Conservation (phyloP, 2,113 vertebrate genomes). For the Dicerorhinus sumatrensis region DNA sequence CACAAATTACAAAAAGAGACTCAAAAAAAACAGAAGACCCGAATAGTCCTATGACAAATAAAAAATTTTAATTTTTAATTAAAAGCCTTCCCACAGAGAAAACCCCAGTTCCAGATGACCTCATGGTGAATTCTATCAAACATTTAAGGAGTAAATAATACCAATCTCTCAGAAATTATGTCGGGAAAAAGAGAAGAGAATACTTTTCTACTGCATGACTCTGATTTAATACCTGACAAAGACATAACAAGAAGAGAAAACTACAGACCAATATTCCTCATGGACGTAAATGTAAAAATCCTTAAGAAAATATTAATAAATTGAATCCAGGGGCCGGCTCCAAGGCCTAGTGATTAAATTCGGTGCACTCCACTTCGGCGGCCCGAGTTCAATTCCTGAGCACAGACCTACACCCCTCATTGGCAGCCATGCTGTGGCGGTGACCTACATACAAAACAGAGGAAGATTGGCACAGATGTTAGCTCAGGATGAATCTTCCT, state of each 20-base stretch:
- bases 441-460: too few species aligned
- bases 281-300: background rate
- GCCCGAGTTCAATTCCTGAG: too few species aligned
- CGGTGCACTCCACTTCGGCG: too few species aligned
- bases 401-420: too few species aligned
- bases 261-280: background rate
- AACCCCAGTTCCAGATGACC: background rate
- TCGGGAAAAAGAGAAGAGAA: background rate
- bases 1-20: background rate
- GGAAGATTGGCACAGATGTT: too few species aligned
- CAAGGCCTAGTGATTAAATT: too few species aligned
- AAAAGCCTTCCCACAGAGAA: background rate
- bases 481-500: too few species aligned
- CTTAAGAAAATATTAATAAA: background rate
- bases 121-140: background rate
- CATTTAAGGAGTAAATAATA: background rate
- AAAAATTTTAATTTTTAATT: background rate
- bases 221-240: slow-evolving; percentile 5
- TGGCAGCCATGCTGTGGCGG: too few species aligned
- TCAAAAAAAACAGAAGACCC: too few species aligned
- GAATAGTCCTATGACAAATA: background rate
- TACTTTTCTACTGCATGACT: background rate
- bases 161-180: background rate
- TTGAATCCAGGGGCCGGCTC: too few species aligned
- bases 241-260: background rate